These are phyloP conservation scores for Zaprionus africanus DNA, from an alignment of 1,140 invertebrate genomes.

Conservation along the genomic window DNA sequence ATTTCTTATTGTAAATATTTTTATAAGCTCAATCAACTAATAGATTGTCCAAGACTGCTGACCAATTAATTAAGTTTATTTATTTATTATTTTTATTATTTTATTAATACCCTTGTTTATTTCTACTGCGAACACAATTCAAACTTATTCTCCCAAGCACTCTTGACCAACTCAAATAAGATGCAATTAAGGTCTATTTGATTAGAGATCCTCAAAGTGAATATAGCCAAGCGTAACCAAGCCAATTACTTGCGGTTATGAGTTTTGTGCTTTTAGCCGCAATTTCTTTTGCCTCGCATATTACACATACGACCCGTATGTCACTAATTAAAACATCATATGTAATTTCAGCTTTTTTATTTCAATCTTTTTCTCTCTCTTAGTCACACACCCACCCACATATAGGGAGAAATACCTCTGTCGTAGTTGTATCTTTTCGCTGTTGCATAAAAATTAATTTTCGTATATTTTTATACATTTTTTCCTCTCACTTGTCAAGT, in stretches of 20 bases:
- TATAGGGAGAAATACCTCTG: not conserved
- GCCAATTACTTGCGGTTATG: constrained; percentile 39
- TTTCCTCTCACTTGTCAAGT: constrained; percentile 70
- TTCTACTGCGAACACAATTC: not conserved
- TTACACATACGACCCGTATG: constrained; percentile 41
- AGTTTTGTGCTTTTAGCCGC: constrained; percentile 1
- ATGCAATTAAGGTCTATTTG: constrained; percentile 34
- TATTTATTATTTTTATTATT: too few relatives aligned
- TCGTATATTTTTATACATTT: constrained; percentile 73
- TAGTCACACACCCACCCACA: not conserved
- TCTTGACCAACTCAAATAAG: not conserved
- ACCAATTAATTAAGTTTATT: not conserved
- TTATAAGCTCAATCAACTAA: too few relatives aligned
- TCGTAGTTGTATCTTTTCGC: constrained; percentile 8
- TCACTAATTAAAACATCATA: constrained; percentile 80
- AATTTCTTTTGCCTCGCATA: constrained; percentile 27
- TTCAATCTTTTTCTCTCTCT: constrained; percentile 10
- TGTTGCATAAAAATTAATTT: constrained; percentile 76
- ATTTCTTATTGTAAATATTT: too few relatives aligned
- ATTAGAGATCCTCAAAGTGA: constrained; percentile 13
- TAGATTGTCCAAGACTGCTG: too few relatives aligned
- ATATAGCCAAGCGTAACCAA: constrained; percentile 19
- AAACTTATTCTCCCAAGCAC: not conserved
- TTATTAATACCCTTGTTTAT: too few relatives aligned
- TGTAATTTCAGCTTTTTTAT: constrained; percentile 76